phyloP scores from a whole-genome alignment of 1,140 invertebrate genomes.

The Euura saliciscinereae region DNA sequence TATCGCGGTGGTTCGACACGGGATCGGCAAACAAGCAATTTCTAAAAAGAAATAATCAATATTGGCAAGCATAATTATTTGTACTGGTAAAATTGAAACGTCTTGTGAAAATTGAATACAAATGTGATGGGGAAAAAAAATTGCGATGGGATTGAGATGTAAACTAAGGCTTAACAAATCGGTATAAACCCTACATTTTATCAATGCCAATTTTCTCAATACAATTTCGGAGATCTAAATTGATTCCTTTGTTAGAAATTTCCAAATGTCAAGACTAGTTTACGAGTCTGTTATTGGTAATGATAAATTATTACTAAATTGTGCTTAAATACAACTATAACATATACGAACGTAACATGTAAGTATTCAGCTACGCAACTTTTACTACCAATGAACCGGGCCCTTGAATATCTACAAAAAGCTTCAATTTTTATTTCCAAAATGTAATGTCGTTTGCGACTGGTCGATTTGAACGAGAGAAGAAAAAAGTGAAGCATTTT shows the following conservation, averaged over 20 bases:
- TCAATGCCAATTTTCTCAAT: neutral
- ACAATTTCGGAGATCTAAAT: neutral
- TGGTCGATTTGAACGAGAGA: no score
- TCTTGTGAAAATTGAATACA: no score
- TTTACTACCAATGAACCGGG: no score
- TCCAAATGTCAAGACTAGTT: neutral
- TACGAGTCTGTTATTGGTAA: neutral
- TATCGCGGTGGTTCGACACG: neutral
- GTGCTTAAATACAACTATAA: neutral
- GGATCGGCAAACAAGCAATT: neutral
- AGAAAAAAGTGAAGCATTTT: neutral
- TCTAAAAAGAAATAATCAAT: neutral
- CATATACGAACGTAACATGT: neutral
- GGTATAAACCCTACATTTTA: no score
- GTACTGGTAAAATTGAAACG: neutral
- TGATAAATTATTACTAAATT: neutral
- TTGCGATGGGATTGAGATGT: no score
- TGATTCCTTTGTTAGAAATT: no score
- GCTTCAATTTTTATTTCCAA: no score
- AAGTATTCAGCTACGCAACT: neutral
- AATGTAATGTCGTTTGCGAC: no score
- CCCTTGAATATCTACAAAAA: no score
- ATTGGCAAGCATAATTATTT: neutral
- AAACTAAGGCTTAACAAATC: no score
- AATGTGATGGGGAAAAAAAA: no score